Evolutionary conservation across 2,113 vertebrate genomes (phyloP).

Genomic region (Tychaedon coryphoeus): DNA sequence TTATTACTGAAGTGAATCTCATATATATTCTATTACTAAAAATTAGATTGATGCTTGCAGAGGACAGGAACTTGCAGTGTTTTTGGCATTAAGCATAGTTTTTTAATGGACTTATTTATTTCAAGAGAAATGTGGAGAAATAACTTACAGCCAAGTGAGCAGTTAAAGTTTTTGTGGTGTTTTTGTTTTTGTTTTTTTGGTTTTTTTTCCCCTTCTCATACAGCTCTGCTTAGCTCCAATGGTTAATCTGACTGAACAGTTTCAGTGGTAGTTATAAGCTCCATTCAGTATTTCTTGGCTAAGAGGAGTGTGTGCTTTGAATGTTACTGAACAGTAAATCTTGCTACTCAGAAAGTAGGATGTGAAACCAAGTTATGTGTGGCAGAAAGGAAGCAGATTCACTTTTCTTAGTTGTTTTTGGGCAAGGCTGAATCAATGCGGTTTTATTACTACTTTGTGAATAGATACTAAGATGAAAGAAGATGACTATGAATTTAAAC

Average conservation of each 20-base stretch:
- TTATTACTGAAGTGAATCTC: background rate
- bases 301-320: background rate
- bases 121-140: background rate
- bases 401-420: background rate
- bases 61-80: background rate
- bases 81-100: background rate
- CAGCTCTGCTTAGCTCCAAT: background rate
- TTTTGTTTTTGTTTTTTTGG: background rate
- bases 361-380: background rate
- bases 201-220: background rate
- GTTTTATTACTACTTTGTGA: background rate
- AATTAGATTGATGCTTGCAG: background rate
- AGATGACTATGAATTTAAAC: constrained; percentile 7
- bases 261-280: background rate
- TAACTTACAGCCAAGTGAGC: background rate
- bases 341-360: background rate
- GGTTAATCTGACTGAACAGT: background rate
- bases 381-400: background rate
- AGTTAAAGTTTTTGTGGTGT: background rate
- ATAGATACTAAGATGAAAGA: background rate
- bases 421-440: background rate
- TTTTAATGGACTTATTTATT: background rate
- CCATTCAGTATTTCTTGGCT: background rate
- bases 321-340: background rate
- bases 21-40: background rate